Conservation (phyloP, 2,888 invertebrate genomes). For the Polia nebulosa region DNA sequence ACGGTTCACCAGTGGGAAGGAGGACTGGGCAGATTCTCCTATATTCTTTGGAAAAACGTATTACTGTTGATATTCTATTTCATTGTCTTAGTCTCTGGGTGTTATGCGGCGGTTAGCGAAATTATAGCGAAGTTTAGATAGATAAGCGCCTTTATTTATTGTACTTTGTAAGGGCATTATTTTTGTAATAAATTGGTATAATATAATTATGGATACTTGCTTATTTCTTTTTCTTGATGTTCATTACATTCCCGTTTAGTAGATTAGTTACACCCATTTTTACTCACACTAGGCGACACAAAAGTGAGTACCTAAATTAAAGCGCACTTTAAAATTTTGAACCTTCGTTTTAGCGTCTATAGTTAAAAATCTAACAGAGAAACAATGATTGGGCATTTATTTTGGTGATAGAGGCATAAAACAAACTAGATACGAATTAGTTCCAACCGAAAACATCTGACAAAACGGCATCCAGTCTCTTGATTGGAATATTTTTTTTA, state of each 20-base stretch:
- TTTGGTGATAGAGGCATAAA: background rate
- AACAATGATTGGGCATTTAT: background rate
- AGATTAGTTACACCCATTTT: too few species aligned
- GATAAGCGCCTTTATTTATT: conserved; percentile 34
- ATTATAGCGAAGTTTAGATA: conserved; percentile 71
- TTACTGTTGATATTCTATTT: conserved; percentile 80
- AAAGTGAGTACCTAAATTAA: too few species aligned
- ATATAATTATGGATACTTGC: too few species aligned
- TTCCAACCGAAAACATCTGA: background rate
- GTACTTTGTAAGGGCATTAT: background rate
- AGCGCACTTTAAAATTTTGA: too few species aligned
- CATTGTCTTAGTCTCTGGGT: conserved; percentile 81
- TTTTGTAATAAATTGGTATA: conserved; percentile 8
- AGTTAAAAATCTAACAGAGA: too few species aligned
- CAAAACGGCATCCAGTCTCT: too few species aligned
- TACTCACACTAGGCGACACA: too few species aligned
- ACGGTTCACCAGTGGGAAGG: conserved; percentile 93
- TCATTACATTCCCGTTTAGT: background rate
- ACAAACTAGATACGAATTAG: background rate
- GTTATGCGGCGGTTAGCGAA: conserved; percentile 77
- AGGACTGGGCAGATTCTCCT: conserved; percentile 91
- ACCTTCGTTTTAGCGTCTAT: background rate
- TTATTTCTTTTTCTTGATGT: background rate
- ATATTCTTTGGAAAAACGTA: conserved; percentile 93
- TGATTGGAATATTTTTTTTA: too few species aligned